Conservation (phyloP, 2,797 vertebrate genomes). For the Bradypus variegatus region DNA sequence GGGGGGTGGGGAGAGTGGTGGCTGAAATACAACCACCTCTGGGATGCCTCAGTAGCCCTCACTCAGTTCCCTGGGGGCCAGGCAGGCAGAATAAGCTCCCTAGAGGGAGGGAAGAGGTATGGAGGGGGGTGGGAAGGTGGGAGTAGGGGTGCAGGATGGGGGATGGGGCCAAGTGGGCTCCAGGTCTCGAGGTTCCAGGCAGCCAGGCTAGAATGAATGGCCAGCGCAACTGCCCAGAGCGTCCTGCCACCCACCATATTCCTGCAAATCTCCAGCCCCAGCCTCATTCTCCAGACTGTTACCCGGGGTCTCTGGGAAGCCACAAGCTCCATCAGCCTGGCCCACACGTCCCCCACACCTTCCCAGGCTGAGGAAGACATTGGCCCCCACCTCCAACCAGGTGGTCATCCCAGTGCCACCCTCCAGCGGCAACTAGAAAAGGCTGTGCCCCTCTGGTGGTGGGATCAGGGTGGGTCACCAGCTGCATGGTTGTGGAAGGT, state of each 20-base stretch:
- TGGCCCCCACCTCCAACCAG: neutral
- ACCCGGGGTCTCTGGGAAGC: neutral
- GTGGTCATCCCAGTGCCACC: neutral
- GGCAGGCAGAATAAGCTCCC: neutral
- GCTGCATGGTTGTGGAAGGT: neutral
- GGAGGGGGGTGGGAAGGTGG: neutral
- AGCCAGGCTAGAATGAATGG: neutral
- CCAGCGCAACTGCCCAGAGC: neutral
- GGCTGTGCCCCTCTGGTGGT: neutral
- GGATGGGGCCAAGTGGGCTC: neutral
- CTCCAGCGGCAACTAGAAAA: neutral
- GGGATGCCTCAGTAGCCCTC: neutral
- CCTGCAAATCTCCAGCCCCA: neutral
- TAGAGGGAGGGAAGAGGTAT: neutral
- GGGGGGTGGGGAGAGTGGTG: neutral
- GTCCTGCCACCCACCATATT: neutral
- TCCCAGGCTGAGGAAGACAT: neutral
- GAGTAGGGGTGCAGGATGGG: neutral
- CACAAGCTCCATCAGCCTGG: neutral
- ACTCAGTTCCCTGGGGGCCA: neutral
- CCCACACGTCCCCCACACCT: constrained; percentile 1
- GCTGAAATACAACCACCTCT: neutral
- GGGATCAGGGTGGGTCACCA: neutral
- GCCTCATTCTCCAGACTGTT: neutral
- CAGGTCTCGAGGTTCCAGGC: neutral